phyloP scores from a whole-genome alignment of 2,113 vertebrate genomes.

The Climacteris rufus region DNA sequence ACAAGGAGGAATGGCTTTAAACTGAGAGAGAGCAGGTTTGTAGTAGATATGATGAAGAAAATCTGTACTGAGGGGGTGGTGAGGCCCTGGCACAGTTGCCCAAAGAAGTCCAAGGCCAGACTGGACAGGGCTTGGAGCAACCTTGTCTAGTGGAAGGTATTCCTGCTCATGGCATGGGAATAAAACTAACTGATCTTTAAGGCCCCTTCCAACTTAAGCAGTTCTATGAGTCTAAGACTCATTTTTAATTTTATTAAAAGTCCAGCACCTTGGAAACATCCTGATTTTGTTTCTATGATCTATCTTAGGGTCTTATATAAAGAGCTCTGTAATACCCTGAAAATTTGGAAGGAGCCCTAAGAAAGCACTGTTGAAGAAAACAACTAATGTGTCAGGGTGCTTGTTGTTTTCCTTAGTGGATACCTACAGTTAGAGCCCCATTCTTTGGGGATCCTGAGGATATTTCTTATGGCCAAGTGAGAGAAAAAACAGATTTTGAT shows the following conservation, averaged over 20 bases:
- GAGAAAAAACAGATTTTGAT: background rate
- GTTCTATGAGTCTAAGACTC: background rate
- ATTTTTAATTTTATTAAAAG: background rate
- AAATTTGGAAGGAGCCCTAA: background rate
- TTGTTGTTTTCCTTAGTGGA: background rate
- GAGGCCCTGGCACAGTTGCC: background rate
- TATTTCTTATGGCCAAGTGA: background rate
- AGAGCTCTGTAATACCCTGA: background rate
- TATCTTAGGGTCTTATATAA: background rate
- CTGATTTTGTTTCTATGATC: background rate
- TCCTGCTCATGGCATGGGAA: background rate
- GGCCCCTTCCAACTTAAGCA: background rate
- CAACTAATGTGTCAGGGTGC: background rate
- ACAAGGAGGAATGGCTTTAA: background rate
- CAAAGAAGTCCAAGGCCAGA: background rate
- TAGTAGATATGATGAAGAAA: background rate
- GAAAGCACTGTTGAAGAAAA: background rate
- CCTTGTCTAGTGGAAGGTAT: background rate
- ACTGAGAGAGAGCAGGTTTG: background rate
- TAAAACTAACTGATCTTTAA: background rate
- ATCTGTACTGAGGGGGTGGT: too few species aligned
- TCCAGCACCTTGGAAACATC: background rate
- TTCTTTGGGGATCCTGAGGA: background rate
- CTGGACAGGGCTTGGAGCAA: background rate
- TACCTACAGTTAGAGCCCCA: background rate